Percentiles rank a stretch among this genome's conserved stretches.
Evolutionary conservation across 1,140 invertebrate genomes (phyloP).

Genomic region (Camponotus floridanus): DNA sequence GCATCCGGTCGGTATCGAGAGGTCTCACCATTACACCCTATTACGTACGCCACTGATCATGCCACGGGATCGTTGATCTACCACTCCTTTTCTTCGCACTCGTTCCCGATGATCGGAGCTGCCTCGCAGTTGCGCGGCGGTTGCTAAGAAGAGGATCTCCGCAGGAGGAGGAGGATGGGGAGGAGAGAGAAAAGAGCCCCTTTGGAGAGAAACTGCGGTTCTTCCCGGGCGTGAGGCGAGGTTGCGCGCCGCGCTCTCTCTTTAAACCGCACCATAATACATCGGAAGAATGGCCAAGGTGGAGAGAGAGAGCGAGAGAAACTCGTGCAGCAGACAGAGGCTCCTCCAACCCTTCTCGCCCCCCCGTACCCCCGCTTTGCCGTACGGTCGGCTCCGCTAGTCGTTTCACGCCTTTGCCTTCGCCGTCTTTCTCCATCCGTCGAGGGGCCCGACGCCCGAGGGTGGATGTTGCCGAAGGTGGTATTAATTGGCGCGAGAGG

Average conservation of each 20-base stretch:
- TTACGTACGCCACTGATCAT: conserved; percentile 60
- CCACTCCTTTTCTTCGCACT: conserved; percentile 64
- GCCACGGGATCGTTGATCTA: conserved; percentile 58
- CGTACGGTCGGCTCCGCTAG: neutral
- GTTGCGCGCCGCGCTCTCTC: conserved; percentile 31
- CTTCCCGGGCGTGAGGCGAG: conserved; percentile 48
- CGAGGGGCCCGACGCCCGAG: conserved; percentile 1
- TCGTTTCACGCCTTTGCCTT: conserved; percentile 52
- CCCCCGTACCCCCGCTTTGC: conserved; percentile 15
- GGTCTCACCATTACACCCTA: conserved; percentile 61
- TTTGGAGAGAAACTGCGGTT: conserved; percentile 50
- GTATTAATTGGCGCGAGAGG: conserved; percentile 82
- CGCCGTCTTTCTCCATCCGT: neutral
- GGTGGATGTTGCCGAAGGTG: conserved; percentile 81
- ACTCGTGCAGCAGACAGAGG: conserved; percentile 25
- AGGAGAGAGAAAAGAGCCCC: conserved; percentile 39
- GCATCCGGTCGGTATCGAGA: conserved; percentile 54
- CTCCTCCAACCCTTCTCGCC: conserved; percentile 27
- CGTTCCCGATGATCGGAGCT: conserved; percentile 52
- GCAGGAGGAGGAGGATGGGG: neutral
- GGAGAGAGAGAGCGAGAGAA: conserved; percentile 26
- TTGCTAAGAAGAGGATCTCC: conserved; percentile 41
- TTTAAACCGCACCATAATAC: conserved; percentile 57
- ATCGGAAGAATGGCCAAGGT: conserved; percentile 43
- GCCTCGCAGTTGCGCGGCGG: conserved; percentile 48